phyloP scores from a whole-genome alignment of 2,113 vertebrate species.

The Istiophorus platypterus region DNA sequence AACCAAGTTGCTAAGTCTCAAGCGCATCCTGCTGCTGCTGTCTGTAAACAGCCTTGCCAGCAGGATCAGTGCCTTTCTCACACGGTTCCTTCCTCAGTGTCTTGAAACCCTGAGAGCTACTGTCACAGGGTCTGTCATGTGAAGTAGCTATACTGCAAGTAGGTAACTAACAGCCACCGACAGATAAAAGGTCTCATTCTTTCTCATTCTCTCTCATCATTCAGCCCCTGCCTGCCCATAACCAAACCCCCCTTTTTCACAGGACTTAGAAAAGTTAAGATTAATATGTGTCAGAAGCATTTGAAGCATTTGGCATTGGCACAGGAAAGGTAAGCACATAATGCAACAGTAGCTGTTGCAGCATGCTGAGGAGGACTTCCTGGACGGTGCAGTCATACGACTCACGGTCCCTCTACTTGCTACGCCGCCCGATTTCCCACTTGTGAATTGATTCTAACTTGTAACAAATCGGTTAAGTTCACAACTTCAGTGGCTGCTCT shows the following conservation, averaged over 20 bases:
- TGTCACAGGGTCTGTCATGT: background rate
- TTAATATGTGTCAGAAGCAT: background rate
- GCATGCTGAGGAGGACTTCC: conserved; percentile 23
- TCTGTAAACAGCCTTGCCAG: background rate
- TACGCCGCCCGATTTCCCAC: background rate
- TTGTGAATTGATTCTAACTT: conserved; percentile 10
- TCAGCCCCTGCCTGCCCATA: background rate
- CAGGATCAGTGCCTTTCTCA: background rate
- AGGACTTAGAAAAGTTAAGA: background rate
- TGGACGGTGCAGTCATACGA: background rate
- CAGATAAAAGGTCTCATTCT: background rate
- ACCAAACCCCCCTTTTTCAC: background rate
- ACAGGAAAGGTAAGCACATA: background rate
- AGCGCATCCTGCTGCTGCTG: background rate
- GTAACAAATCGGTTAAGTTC: background rate
- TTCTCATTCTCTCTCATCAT: too few relatives aligned
- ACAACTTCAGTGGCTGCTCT: conserved; percentile 9
- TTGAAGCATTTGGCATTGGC: background rate
- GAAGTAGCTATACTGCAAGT: background rate
- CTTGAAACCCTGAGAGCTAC: background rate
- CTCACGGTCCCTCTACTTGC: background rate
- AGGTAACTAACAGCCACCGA: background rate
- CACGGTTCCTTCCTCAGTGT: background rate
- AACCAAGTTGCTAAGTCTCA: background rate
- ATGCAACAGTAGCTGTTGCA: conserved; percentile 10